Percentiles rank a stretch among this genome's conserved stretches.
Evolutionary conservation across 2,888 invertebrate genomes (phyloP).

Genomic region (Fissipunctia ypsillon): DNA sequence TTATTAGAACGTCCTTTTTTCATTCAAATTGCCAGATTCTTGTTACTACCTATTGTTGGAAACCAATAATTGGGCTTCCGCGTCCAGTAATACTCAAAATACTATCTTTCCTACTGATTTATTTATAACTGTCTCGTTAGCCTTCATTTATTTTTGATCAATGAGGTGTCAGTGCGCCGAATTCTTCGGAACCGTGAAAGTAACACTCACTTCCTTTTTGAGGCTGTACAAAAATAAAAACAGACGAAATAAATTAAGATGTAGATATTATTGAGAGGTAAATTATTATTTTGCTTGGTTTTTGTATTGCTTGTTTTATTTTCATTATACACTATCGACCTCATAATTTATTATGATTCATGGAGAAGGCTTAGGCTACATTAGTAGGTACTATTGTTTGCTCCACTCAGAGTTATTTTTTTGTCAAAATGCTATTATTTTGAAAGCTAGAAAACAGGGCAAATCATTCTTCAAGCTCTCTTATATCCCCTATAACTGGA

Average conservation of each 20-base stretch:
- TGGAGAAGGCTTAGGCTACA: background rate
- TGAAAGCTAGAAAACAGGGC: background rate
- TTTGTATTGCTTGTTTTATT: constrained; percentile 18
- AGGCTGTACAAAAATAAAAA: constrained; percentile 21
- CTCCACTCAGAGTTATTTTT: background rate
- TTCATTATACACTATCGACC: constrained; percentile 3
- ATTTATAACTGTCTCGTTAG: constrained; percentile 19
- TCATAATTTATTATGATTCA: constrained; percentile 21
- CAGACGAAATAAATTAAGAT: constrained; percentile 12
- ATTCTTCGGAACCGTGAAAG: constrained; percentile 51
- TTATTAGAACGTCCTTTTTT: background rate
- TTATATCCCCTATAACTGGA: background rate
- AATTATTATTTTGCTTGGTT: constrained; percentile 4
- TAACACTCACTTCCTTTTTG: constrained; percentile 30
- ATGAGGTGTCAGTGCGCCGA: constrained; percentile 43
- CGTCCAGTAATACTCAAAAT: background rate
- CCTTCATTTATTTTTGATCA: constrained; percentile 49
- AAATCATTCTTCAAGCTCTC: background rate
- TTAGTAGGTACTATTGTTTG: background rate
- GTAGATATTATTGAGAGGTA: constrained; percentile 21
- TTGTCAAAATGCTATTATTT: constrained; percentile 1
- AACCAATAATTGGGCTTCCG: background rate
- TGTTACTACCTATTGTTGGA: background rate
- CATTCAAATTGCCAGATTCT: background rate
- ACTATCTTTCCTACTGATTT: constrained; percentile 1